Evolutionary conservation across 2,888 invertebrate genomes (phyloP), one percentile per base, ranked within the genome.

Genomic region (Hyposoter dolosus): DNA sequence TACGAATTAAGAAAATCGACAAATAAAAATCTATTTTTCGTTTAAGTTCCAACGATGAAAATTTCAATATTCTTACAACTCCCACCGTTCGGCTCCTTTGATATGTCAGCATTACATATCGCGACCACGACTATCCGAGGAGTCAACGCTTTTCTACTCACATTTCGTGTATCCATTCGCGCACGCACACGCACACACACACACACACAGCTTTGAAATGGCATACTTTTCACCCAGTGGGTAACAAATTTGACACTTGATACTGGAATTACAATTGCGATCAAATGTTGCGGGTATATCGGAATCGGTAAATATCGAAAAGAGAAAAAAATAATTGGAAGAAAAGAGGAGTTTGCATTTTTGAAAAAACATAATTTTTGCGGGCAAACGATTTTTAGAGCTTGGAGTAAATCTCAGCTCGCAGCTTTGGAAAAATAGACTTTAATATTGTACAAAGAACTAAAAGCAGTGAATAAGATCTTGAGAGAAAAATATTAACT

Each of bases 71-170:
- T 69, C 69, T 81, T 28, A n/a, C 23, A 60, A 56, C 72, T 23
- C 60, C 53, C 45, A 40, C 28, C 40, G 45, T 45, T 47, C 47
- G 40, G 47, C 75, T 68, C 72, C 60, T 72, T 74, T 81, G 80
- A 86, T 86, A 81, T 83, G 86, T 81, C 65, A 71, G 19, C 47
- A 15, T 45, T 63, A 88, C 60, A 76, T 77, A 81, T 77, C 35
- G 69, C 63, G 47, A 28, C n/a, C 45, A 71, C 32, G 23, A 79
- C 47, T 68, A 75, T 77, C 60, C 50, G 10, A 66, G 47, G 35
- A 83, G 80, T 60, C 40, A 12, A 50, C 32, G 15, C 10, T 45
- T 63, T 65, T 68, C 19, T 23, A n/a, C 74, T 68, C 50, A 50
- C 69, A 28, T 23, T 63, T 7, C 23, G 3, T 32, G 9, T 15